These are phyloP conservation scores for Tapirus terrestris DNA, from an alignment of 2,113 vertebrate genomes.

Conservation along the genomic window DNA sequence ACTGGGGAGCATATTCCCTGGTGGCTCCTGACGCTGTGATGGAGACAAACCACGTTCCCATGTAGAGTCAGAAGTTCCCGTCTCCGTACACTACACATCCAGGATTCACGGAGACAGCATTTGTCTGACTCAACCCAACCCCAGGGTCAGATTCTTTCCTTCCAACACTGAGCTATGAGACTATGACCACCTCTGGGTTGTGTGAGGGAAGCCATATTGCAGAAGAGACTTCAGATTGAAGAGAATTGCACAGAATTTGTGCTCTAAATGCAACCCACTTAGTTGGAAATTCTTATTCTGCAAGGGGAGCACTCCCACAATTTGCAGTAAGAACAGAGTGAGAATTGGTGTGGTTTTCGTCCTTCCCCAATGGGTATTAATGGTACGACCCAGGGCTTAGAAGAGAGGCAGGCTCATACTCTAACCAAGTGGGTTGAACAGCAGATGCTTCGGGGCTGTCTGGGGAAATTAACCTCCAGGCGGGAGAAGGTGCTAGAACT, in stretches of 20 bases:
- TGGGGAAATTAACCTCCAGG: not conserved
- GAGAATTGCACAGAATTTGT: not conserved
- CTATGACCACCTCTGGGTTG: fast-evolving
- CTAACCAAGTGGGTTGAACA: not conserved
- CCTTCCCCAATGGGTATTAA: no score
- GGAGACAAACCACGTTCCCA: not conserved
- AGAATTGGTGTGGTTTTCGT: no score
- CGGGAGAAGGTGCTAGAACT: not conserved
- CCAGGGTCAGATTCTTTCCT: not conserved
- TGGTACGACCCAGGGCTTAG: no score
- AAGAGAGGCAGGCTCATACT: not conserved
- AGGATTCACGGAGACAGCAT: not conserved
- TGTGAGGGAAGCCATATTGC: not conserved
- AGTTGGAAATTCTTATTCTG: not conserved
- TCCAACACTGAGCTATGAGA: not conserved
- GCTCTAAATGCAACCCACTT: not conserved
- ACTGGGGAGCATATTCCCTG: not conserved
- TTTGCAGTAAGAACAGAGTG: not conserved
- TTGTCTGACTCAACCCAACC: no score
- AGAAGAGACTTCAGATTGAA: not conserved
- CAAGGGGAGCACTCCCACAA: not conserved
- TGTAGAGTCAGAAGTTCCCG: fast-evolving
- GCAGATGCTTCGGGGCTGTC: not conserved
- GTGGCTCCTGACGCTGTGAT: fast-evolving
- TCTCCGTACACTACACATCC: no score